Percentiles rank a stretch among this genome's conserved stretches.
Evolutionary conservation across 2,797 vertebrate genomes (phyloP).

Genomic region (Loris lydekkerianus): DNA sequence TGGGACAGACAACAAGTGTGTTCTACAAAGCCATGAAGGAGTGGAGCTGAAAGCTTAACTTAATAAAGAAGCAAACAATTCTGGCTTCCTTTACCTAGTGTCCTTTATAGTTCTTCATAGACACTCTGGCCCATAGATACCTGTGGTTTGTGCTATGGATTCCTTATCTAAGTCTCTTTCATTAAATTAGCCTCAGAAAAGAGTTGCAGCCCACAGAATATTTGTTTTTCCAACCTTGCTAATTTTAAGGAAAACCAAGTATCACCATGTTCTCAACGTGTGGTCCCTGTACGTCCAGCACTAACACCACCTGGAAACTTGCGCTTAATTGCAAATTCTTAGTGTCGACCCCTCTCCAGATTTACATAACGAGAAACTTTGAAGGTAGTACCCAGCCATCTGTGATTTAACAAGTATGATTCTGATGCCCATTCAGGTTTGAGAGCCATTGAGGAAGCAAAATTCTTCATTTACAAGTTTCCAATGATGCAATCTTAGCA

Average conservation of each 20-base stretch:
- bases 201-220: neutral
- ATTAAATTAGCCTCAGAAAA: slow-evolving; percentile 30
- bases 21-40: slow-evolving; percentile 12
- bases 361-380: slow-evolving; percentile 16
- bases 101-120: neutral
- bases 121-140: neutral
- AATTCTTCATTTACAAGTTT: slow-evolving; percentile 7
- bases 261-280: neutral
- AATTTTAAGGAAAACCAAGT: neutral
- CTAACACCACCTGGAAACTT: neutral
- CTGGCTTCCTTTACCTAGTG: neutral
- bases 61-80: neutral
- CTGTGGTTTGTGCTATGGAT: neutral
- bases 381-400: neutral
- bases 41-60: neutral
- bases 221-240: neutral
- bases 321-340: neutral
- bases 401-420: slow-evolving; percentile 4
- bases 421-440: neutral
- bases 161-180: neutral
- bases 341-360: neutral
- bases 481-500: neutral
- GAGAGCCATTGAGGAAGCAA: neutral
- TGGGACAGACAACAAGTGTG: neutral
- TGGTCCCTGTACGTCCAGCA: neutral